These are phyloP conservation scores for Ennomos quercinarius DNA, from an alignment of 2,888 invertebrate genomes.

Conservation along the genomic window DNA sequence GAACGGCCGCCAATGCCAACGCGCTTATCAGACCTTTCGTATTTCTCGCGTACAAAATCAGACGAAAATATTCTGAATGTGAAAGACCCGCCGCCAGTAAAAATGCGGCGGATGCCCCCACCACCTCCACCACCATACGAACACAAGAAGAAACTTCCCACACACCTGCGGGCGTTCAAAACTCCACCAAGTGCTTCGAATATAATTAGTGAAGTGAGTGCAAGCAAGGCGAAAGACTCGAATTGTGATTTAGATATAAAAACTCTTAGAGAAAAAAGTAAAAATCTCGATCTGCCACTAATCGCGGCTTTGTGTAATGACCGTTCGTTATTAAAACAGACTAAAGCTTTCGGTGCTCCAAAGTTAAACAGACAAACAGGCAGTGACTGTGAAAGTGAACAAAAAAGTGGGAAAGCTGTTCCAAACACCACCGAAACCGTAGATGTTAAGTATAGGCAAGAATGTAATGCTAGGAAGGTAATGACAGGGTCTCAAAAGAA, in stretches of 20 bases:
- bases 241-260: conserved; percentile 90
- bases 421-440: conserved; percentile 76
- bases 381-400: conserved; percentile 79
- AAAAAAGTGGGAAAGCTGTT: conserved; percentile 74
- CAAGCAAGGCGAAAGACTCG: conserved; percentile 70
- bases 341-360: conserved; percentile 93
- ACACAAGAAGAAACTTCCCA: conserved; percentile 82
- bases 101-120: conserved; percentile 83
- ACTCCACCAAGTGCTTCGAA: conserved; percentile 53
- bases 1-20: conserved; percentile 88
- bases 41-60: conserved; percentile 90
- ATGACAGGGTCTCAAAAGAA: conserved; percentile 87
- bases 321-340: conserved; percentile 94
- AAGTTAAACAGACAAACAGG: conserved; percentile 81
- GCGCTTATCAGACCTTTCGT: conserved; percentile 77
- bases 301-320: conserved; percentile 98
- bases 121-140: conserved; percentile 84
- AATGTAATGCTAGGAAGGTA: conserved; percentile 87
- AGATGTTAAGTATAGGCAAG: conserved; percentile 77
- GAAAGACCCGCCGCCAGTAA: conserved; percentile 80
- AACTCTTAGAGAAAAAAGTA: conserved; percentile 94
- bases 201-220: conserved; percentile 61
- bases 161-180: conserved; percentile 75
- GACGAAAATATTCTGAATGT: conserved; percentile 92
- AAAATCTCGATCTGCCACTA: conserved; percentile 95